Evolutionary conservation across 2,113 vertebrate genomes (phyloP), one percentile per base, ranked within the genome.

Genomic region (Chionomys nivalis): DNA sequence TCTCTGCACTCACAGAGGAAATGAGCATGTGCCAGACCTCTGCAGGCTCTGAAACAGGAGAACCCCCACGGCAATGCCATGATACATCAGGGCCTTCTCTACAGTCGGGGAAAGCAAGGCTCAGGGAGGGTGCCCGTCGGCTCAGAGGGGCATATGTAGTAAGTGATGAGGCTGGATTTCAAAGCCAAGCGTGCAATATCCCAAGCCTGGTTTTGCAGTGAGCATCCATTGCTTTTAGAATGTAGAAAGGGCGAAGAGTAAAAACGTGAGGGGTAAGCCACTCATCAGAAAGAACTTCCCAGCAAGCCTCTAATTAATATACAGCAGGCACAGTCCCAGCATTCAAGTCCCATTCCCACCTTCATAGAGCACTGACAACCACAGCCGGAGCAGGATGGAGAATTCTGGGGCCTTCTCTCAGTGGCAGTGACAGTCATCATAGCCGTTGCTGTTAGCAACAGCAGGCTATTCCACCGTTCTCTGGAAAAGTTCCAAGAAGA

Each of bases 181-280:
- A 82, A 87, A 91, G 36, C 73, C 72, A 96, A 58, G 44, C 28
- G 3, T 47, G 49, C 76, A 95, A 66, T 68, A 33, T 91, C 94
- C 82, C 89, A 82, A 87, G 75, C 76, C 47, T 91, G 70, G 55
- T 44, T 95, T 92, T 91, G 24, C 90, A 91, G 47, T 77, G 42
- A 96, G 81, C 92, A 91, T 87, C 72, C 72, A 85, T 76, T 94
- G 86, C 91, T 95, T 96, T 78, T 70, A 75, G 61, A 92, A 94
- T 94, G 90, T 39, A 92, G 79, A 73, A 94, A 70, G 75, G 75
- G 79, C 36, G 86, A 83, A 94, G 47, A 93, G 68, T 66, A 94
- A 94, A 88, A 96, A 72, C 47, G 87, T 87, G 44, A 73, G 85
- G 86, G 61, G 61, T 88, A 96, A 95, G 76, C 26, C 85, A 87